These are phyloP conservation scores for Colaptes auratus DNA, from an alignment of 2,113 vertebrate species.

Conservation along the genomic window DNA sequence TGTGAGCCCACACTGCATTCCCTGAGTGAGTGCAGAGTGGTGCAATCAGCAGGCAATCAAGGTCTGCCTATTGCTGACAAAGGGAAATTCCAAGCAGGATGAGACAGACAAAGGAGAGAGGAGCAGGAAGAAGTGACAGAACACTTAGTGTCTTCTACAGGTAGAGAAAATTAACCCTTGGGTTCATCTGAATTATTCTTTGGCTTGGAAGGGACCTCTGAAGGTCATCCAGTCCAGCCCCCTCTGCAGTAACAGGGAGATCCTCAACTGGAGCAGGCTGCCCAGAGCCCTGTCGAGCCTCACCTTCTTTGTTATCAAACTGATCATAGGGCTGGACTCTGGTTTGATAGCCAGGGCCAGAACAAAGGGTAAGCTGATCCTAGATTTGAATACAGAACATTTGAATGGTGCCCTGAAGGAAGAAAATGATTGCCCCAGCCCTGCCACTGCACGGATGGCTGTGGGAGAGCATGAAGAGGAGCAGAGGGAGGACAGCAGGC, in stretches of 20 bases:
- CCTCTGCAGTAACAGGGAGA: too few relatives aligned
- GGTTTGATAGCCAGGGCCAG: not conserved
- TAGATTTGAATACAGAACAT: slow-evolving; percentile 68
- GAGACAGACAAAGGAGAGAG: not conserved
- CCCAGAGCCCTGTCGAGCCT: not conserved
- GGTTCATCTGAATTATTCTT: too few relatives aligned
- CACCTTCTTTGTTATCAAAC: slow-evolving; percentile 4
- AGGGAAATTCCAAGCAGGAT: slow-evolving; percentile 50
- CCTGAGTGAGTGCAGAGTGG: not conserved
- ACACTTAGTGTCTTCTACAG: not conserved
- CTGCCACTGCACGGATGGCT: not conserved
- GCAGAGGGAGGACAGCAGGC: not conserved
- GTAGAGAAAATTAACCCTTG: not conserved
- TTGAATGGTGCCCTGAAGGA: slow-evolving; percentile 52
- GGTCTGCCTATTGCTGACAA: not conserved
- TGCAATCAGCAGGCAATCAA: not conserved
- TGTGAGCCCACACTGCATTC: not conserved
- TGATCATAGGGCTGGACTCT: not conserved
- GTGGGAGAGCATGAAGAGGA: not conserved
- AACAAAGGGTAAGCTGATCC: slow-evolving; percentile 51
- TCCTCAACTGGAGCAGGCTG: too few relatives aligned
- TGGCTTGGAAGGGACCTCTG: too few relatives aligned
- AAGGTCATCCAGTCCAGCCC: too few relatives aligned
- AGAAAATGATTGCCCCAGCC: slow-evolving; percentile 5
- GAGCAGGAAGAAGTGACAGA: not conserved